phyloP scores from a whole-genome alignment of 1,140 invertebrate species.

The Bombus impatiens region DNA sequence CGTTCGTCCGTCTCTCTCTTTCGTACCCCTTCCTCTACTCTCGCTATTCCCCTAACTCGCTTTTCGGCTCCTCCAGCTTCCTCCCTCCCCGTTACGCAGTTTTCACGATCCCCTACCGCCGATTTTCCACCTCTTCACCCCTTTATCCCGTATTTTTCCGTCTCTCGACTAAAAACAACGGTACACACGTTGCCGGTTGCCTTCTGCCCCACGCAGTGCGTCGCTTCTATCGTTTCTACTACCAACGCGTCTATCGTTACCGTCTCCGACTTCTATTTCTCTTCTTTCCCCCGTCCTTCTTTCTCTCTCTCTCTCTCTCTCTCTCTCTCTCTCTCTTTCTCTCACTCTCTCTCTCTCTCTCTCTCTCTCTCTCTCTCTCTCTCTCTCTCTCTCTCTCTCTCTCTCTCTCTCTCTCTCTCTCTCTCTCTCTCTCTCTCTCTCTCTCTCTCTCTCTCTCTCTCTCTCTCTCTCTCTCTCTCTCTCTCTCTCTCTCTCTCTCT shows the following conservation, averaged over 20 bases:
- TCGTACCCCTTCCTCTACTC: not conserved
- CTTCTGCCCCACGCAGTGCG: slow-evolving; percentile 32
- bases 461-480: too few relatives aligned
- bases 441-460: too few relatives aligned
- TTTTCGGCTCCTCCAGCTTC: slow-evolving; percentile 25
- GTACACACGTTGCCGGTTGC: slow-evolving; percentile 47
- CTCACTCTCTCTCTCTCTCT: too few relatives aligned
- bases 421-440: too few relatives aligned
- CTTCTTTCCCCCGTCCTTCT: too few relatives aligned
- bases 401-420: too few relatives aligned
- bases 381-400: too few relatives aligned
- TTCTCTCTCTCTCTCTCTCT: too few relatives aligned
- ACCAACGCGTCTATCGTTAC: slow-evolving; percentile 5
- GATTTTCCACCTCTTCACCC: not conserved
- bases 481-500: too few relatives aligned
- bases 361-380: too few relatives aligned
- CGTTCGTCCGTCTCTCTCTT: slow-evolving; percentile 2
- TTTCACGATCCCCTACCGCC: slow-evolving; percentile 30
- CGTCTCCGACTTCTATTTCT: slow-evolving; percentile 31
- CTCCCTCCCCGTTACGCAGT: slow-evolving; percentile 19
- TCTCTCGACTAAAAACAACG: slow-evolving; percentile 46
- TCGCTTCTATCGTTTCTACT: not conserved
- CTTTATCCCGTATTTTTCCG: slow-evolving; percentile 3
- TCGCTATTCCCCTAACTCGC: slow-evolving; percentile 19
- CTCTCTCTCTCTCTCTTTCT: too few relatives aligned